Base-by-base conservation (phyloP, 2,797 vertebrate species). In the Brotula barbata region DNA sequence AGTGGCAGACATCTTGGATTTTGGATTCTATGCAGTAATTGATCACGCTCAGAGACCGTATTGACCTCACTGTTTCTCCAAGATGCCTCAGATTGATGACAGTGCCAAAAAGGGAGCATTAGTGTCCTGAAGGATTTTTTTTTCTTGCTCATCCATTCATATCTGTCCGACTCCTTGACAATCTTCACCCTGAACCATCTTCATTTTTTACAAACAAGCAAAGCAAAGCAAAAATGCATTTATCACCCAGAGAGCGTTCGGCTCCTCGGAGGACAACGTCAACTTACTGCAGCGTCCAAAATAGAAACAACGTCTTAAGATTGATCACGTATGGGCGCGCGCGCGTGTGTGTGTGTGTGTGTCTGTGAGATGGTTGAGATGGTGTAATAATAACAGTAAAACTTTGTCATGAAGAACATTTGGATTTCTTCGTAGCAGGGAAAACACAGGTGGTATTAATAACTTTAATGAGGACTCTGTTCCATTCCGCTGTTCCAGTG, bases 1-100 rank as follows among this genome's bases (percentile, higher is more conserved):
- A n/a, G n/a, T n/a, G n/a, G n/a, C n/a, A n/a, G n/a, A n/a, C n/a
- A n/a, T n/a, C n/a, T n/a, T n/a, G n/a, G n/a, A n/a, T n/a, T n/a
- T n/a, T n/a, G n/a, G n/a, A n/a, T n/a, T n/a, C n/a, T n/a, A n/a
- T n/a, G n/a, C n/a, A n/a, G n/a, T n/a, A n/a, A n/a, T n/a, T n/a
- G n/a, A n/a, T n/a, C n/a, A n/a, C n/a, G n/a, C n/a, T n/a, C n/a
- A n/a, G n/a, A n/a, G n/a, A n/a, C n/a, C n/a, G n/a, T n/a, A n/a
- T n/a, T n/a, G n/a, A n/a, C n/a, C n/a, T n/a, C 25, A 28, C 7
- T 7, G 7, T 28, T 28, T 51, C 60, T 55, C 51, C n/a, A 43
- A 42, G 41, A 40, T 46, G 51, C 37, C 33, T 64, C 19, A 50
- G 3, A 60, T 75, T 36, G 59, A 68, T 40, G 43, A 72, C 21